Evolutionary conservation across 2,888 invertebrate species (phyloP).

Genomic region (Dryobota labecula): DNA sequence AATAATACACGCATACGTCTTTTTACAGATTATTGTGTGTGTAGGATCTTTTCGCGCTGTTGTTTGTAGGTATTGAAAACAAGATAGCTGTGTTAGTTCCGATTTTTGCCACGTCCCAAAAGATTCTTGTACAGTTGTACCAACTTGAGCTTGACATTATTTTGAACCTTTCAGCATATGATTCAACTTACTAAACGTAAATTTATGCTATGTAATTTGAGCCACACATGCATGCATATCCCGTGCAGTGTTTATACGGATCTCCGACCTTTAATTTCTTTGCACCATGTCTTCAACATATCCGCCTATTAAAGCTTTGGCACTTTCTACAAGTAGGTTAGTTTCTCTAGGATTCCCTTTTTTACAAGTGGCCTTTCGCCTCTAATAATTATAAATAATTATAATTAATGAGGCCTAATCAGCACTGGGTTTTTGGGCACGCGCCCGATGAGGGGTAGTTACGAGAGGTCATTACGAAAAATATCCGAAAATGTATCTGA

Average conservation of each 20-base stretch:
- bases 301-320: background rate
- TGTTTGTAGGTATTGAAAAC: background rate
- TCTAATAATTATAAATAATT: no score
- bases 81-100: background rate
- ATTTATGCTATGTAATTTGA: background rate
- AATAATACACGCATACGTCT: background rate
- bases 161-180: no score
- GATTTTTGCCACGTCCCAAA: background rate
- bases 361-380: no score
- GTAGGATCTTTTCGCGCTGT: background rate
- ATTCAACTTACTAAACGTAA: background rate
- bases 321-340: background rate
- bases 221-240: background rate
- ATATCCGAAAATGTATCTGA: conserved; percentile 4
- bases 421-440: no score
- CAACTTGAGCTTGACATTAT: background rate
- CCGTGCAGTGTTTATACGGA: background rate
- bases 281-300: background rate
- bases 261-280: background rate
- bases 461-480: background rate
- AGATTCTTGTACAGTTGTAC: background rate
- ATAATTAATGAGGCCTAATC: no score
- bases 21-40: background rate
- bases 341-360: background rate
- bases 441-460: background rate